Conservation (phyloP, 2,113 vertebrate species). For the Otocyon megalotis region DNA sequence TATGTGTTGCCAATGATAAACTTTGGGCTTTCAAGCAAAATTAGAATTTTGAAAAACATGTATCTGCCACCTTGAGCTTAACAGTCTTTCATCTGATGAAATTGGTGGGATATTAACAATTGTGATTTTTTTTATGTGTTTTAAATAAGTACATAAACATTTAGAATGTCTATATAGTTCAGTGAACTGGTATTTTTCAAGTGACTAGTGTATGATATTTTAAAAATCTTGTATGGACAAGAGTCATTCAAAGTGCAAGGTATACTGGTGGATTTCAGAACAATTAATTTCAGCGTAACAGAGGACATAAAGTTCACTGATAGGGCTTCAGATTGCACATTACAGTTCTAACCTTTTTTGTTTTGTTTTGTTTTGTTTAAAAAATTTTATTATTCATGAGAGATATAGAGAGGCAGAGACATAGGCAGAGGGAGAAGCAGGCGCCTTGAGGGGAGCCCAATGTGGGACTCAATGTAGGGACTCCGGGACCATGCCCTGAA, state of each 20-base stretch:
- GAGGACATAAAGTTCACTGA: background rate
- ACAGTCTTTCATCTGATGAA: background rate
- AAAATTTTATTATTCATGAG: too few relatives aligned
- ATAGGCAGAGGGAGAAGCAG: too few relatives aligned
- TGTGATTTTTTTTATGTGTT: background rate
- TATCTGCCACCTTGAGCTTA: background rate
- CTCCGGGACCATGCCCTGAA: too few relatives aligned
- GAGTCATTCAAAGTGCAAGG: background rate
- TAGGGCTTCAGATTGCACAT: background rate
- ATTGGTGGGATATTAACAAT: background rate
- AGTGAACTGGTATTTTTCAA: background rate
- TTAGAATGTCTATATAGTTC: background rate
- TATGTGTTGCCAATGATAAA: background rate
- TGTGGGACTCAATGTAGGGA: too few relatives aligned
- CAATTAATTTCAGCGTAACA: background rate
- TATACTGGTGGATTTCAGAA: background rate
- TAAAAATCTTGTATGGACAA: background rate
- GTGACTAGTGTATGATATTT: background rate
- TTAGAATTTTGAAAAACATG: background rate
- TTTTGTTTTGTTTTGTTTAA: too few relatives aligned
- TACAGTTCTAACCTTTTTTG: background rate
- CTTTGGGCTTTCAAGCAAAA: background rate
- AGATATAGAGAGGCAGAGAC: too few relatives aligned
- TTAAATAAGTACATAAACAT: background rate
- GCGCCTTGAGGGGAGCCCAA: too few relatives aligned